Evolutionary conservation across 1,140 invertebrate genomes (phyloP).

Genomic region (Philaenus spumarius): DNA sequence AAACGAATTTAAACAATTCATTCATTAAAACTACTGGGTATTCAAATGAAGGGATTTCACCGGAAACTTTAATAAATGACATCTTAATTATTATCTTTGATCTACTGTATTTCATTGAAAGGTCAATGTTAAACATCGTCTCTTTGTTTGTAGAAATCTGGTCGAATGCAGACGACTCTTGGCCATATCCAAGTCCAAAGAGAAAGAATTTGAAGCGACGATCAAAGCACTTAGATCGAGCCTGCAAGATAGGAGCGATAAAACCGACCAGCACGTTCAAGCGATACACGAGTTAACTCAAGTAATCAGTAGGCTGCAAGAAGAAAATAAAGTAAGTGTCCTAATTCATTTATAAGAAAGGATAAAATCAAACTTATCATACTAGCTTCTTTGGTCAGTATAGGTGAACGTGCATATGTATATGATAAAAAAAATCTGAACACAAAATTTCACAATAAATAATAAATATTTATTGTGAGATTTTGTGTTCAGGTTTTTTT

Average conservation of each 20-base stretch:
- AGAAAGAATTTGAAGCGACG: constrained; percentile 2
- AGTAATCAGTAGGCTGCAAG: neutral
- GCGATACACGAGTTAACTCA: neutral
- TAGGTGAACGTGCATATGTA: too few relatives aligned
- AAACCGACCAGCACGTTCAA: neutral
- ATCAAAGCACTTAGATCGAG: neutral
- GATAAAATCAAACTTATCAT: too few relatives aligned
- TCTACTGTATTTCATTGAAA: neutral
- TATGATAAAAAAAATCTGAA: too few relatives aligned
- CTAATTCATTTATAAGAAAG: too few relatives aligned
- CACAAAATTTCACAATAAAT: too few relatives aligned
- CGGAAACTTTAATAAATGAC: neutral
- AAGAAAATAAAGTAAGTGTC: constrained; percentile 3
- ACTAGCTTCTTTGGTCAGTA: too few relatives aligned
- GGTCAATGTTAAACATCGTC: neutral
- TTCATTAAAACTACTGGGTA: neutral
- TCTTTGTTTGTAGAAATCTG: neutral
- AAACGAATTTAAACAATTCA: neutral
- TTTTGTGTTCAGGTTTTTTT: too few relatives aligned
- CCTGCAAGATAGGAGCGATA: neutral
- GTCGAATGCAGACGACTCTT: neutral
- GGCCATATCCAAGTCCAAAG: constrained; percentile 8
- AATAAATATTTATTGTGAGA: too few relatives aligned
- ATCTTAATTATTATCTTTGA: neutral
- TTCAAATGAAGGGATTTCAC: neutral